Evolutionary conservation across 2,888 invertebrate genomes (phyloP).

Genomic region (Chesias legatella): DNA sequence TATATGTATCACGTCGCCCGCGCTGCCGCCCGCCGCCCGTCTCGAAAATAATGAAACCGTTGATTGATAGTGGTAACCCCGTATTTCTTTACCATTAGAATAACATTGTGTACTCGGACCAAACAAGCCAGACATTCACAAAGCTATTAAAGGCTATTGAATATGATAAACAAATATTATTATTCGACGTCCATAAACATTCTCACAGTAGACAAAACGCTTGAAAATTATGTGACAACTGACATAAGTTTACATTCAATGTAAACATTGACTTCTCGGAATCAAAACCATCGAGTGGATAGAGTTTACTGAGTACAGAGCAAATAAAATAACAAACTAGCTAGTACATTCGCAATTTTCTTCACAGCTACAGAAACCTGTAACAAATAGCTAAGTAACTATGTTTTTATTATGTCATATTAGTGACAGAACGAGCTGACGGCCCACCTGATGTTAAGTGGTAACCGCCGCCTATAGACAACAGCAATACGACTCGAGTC

Average conservation of each 20-base stretch:
- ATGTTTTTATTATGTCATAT: background rate
- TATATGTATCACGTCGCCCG: no score
- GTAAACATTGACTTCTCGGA: constrained; percentile 70
- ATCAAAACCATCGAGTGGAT: constrained; percentile 72
- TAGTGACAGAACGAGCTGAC: no score
- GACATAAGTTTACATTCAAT: constrained; percentile 69
- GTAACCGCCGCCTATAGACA: no score
- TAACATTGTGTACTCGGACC: constrained; percentile 5
- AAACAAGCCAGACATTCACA: constrained; percentile 14
- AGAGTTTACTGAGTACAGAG: constrained; percentile 70
- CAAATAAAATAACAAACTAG: constrained; percentile 72
- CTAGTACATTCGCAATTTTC: constrained; percentile 51
- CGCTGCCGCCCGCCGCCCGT: no score
- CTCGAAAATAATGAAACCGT: background rate
- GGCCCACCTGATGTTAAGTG: no score
- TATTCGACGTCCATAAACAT: constrained; percentile 48
- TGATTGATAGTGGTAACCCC: constrained; percentile 2
- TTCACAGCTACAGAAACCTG: constrained; percentile 16
- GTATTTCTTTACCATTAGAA: constrained; percentile 3
- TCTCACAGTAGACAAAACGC: constrained; percentile 52
- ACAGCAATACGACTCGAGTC: no score
- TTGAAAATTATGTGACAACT: constrained; percentile 66
- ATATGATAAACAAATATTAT: constrained; percentile 48
- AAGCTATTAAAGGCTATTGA: constrained; percentile 21
- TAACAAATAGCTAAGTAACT: constrained; percentile 6